Percentiles rank a stretch among this genome's conserved stretches.
Conservation (phyloP, 2,113 vertebrate species). For the Rhineura floridana region DNA sequence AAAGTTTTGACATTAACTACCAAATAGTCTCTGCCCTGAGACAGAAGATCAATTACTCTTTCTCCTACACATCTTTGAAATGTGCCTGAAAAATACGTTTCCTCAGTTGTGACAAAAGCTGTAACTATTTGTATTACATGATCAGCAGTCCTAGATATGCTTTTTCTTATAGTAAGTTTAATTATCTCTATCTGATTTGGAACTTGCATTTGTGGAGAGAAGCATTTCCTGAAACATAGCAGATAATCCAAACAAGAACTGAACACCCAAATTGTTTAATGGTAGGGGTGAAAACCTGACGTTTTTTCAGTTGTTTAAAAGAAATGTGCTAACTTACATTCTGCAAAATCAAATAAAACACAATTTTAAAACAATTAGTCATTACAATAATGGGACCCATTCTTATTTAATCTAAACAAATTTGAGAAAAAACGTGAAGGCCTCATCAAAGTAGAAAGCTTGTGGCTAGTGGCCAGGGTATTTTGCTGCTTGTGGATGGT, state of each 20-base stretch:
- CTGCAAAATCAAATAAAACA: not conserved
- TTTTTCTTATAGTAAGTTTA: not conserved
- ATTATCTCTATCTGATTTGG: not conserved
- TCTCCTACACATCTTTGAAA: too few relatives aligned
- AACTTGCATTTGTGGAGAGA: not conserved
- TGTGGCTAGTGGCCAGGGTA: not conserved
- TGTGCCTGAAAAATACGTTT: not conserved
- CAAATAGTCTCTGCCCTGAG: not conserved
- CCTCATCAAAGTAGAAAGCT: not conserved
- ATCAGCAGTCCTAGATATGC: not conserved
- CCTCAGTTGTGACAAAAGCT: not conserved
- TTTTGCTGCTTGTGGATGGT: not conserved
- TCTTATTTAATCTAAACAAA: not conserved
- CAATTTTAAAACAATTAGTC: not conserved
- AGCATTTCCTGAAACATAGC: not conserved
- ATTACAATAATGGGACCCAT: not conserved
- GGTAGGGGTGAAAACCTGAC: not conserved
- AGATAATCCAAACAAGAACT: not conserved
- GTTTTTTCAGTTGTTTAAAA: too few relatives aligned
- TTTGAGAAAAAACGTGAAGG: not conserved
- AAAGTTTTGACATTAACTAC: not conserved
- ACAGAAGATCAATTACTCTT: rapidly evolving
- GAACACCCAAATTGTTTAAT: not conserved
- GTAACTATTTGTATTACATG: not conserved
- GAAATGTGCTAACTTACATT: not conserved